A percentile compares a stretch with the other conserved stretches of the same genome.
Conservation (phyloP, 2,113 vertebrate genomes). For the Brachypteracias leptosomus region DNA sequence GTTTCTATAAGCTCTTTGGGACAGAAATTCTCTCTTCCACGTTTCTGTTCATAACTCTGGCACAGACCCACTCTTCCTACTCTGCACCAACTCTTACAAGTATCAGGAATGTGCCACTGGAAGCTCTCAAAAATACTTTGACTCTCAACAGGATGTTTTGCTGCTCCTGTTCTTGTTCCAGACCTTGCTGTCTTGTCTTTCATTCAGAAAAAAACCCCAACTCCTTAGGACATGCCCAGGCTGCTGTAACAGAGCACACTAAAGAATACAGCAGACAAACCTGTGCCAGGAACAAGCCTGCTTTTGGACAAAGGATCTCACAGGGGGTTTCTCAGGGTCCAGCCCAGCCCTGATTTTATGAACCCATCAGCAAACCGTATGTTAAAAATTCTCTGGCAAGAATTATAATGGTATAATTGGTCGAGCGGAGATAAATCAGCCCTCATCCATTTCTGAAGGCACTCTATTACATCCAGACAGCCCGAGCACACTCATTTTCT, state of each 20-base stretch:
- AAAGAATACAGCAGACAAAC: neutral
- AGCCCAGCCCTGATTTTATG: neutral
- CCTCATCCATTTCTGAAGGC: conserved; percentile 16
- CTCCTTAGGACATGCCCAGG: neutral
- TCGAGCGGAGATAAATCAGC: neutral
- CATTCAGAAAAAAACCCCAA: neutral
- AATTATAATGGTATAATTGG: neutral
- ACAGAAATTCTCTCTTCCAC: neutral
- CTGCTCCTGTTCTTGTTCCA: neutral
- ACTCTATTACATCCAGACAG: neutral
- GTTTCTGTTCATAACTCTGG: neutral
- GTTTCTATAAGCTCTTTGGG: neutral
- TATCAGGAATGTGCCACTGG: neutral
- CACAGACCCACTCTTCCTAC: neutral
- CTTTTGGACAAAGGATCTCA: conserved; percentile 13
- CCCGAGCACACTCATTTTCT: conserved; percentile 12
- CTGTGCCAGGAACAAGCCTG: neutral
- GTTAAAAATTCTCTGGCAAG: conserved; percentile 30
- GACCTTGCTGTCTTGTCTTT: neutral
- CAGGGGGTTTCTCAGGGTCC: neutral
- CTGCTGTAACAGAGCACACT: neutral
- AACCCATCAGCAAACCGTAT: conserved; percentile 45
- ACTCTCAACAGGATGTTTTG: neutral
- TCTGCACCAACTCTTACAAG: neutral
- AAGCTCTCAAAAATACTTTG: neutral